These are phyloP conservation scores for Myotis daubentonii DNA, from an alignment of 2,797 vertebrate species.

Conservation along the genomic window DNA sequence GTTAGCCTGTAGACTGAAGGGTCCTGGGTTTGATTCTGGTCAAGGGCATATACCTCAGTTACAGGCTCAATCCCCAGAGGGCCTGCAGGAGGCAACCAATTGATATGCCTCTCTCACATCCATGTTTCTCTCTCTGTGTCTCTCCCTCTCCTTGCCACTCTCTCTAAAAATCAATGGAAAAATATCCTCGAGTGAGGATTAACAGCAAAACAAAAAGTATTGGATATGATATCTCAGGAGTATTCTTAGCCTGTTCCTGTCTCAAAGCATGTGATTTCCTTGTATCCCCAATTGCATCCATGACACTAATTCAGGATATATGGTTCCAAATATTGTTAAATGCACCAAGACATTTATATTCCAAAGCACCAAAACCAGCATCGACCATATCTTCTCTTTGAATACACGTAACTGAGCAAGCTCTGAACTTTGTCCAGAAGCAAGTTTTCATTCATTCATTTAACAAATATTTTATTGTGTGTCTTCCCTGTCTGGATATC, in stretches of 20 bases:
- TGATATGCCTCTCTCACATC: no score
- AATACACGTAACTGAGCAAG: neutral
- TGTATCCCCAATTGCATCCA: neutral
- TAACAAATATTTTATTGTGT: neutral
- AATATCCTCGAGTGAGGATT: no score
- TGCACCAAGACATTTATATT: neutral
- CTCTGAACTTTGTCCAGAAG: neutral
- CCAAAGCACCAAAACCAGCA: neutral
- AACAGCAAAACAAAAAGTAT: no score
- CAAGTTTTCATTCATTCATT: conserved; percentile 2
- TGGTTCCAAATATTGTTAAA: neutral
- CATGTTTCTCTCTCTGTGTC: no score
- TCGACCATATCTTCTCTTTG: neutral
- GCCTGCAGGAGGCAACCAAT: no score
- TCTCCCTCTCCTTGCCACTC: no score
- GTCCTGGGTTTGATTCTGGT: no score
- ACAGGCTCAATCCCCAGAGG: no score
- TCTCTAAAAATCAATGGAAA: no score
- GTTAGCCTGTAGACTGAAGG: no score
- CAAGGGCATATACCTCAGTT: no score
- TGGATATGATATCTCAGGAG: neutral
- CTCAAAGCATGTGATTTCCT: neutral
- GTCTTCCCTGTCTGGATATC: neutral
- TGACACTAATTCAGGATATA: neutral
- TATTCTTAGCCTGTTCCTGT: neutral